Percentiles rank a stretch among this genome's conserved stretches.
phyloP scores from a whole-genome alignment of 2,113 vertebrate species.

The Trinectes maculatus region DNA sequence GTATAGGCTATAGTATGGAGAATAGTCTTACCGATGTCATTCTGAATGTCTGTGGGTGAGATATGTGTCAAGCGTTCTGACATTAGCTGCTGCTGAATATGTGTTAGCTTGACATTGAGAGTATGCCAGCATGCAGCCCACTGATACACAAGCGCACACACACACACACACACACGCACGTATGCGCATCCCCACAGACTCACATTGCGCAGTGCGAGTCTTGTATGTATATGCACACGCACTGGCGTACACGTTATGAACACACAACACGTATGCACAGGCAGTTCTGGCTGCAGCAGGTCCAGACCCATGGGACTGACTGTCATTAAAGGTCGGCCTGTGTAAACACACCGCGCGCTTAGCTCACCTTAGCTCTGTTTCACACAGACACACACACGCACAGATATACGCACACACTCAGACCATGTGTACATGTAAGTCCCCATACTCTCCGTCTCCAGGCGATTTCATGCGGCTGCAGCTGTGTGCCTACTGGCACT shows the following conservation, averaged over 20 bases:
- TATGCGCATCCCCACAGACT: constrained; percentile 8
- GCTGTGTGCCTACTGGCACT: constrained; percentile 72
- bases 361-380: constrained; percentile 36
- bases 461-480: constrained; percentile 71
- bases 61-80: constrained; percentile 65
- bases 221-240: constrained; percentile 24
- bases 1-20: constrained; percentile 40
- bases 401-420: constrained; percentile 26
- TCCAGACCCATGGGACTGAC: constrained; percentile 51
- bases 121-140: constrained; percentile 44
- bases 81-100: constrained; percentile 60
- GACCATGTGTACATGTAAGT: constrained; percentile 53
- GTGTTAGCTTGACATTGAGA: constrained; percentile 66
- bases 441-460: constrained; percentile 55
- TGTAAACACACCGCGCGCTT: constrained; percentile 40
- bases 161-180: neutral
- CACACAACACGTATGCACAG: constrained; percentile 16
- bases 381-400: constrained; percentile 12
- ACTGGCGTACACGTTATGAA: constrained; percentile 24
- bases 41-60: constrained; percentile 53
- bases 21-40: constrained; percentile 38
- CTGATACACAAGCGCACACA: constrained; percentile 44
- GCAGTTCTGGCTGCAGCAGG: constrained; percentile 29
- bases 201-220: constrained; percentile 43
- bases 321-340: constrained; percentile 64